These are phyloP conservation scores for Caenorhabditis wallacei DNA, from an alignment of 2,888 invertebrate species.

Conservation along the genomic window DNA sequence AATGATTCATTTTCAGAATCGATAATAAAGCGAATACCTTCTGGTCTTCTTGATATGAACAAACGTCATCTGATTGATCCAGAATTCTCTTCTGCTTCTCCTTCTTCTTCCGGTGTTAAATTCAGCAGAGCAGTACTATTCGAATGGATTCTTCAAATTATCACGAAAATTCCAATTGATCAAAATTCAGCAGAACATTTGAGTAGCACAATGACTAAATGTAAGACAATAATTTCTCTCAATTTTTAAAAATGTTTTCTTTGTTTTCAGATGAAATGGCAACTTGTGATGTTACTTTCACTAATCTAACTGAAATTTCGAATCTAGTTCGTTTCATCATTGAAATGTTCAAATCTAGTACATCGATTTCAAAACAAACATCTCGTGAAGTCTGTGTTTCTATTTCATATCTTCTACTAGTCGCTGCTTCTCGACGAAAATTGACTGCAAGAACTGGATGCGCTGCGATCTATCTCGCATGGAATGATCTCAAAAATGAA, in stretches of 20 bases:
- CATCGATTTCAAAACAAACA: slow-evolving; percentile 6
- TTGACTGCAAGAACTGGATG: slow-evolving; percentile 66
- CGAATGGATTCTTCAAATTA: slow-evolving; percentile 65
- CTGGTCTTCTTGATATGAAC: neutral
- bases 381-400: slow-evolving; percentile 41
- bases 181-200: slow-evolving; percentile 66
- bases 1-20: slow-evolving; percentile 18
- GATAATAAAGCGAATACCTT: slow-evolving; percentile 33
- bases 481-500: slow-evolving; percentile 61
- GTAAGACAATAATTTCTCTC: slow-evolving; percentile 9
- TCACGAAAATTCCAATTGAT: slow-evolving; percentile 29
- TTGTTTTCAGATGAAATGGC: slow-evolving; percentile 71
- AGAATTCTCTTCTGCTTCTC: neutral
- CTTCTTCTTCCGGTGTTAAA: slow-evolving; percentile 13
- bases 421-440: slow-evolving; percentile 61
- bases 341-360: slow-evolving; percentile 39
- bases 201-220: slow-evolving; percentile 66
- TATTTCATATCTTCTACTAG: slow-evolving; percentile 55
- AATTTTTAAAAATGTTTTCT: neutral
- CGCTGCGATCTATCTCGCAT: slow-evolving; percentile 70
- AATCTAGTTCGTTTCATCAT: slow-evolving; percentile 48
- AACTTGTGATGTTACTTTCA: slow-evolving; percentile 62
- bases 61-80: slow-evolving; percentile 39
- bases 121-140: slow-evolving; percentile 47
- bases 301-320: slow-evolving; percentile 58